Evolutionary conservation across 2,797 vertebrate genomes (phyloP).

Genomic region (Hemitrygon akajei): DNA sequence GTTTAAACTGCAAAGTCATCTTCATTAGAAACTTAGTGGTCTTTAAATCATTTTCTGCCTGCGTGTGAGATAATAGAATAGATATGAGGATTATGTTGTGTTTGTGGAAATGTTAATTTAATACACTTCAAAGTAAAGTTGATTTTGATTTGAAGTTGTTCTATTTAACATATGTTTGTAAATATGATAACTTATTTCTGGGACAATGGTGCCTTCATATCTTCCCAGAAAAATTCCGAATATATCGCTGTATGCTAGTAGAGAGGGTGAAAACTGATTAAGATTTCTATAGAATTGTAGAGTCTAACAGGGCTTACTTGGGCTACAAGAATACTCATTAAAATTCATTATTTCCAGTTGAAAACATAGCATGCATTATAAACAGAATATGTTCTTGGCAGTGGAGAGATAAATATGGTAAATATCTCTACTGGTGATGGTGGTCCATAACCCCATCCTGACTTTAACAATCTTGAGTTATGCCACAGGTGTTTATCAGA

Average conservation of each 20-base stretch:
- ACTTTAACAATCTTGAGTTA: slow-evolving; percentile 23
- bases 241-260: not conserved
- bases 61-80: not conserved
- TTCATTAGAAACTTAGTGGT: not conserved
- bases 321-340: not conserved
- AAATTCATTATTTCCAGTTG: slow-evolving; percentile 21
- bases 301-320: slow-evolving; percentile 3
- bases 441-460: not conserved
- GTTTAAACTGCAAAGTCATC: not conserved
- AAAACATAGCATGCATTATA: slow-evolving; percentile 21
- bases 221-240: not conserved
- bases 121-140: not conserved
- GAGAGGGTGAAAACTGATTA: not conserved
- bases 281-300: not conserved
- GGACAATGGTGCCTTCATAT: not conserved
- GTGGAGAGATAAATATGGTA: not conserved
- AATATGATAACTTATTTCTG: slow-evolving; percentile 4
- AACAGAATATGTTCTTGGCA: not conserved
- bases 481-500: not conserved
- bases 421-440: slow-evolving; percentile 19
- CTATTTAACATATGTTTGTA: not conserved
- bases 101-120: slow-evolving; percentile 14
- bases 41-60: slow-evolving; percentile 1
- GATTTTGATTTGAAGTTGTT: not conserved
- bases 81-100: not conserved